Evolutionary conservation across 1,140 invertebrate species (phyloP).

Genomic region (Aplysia californica): DNA sequence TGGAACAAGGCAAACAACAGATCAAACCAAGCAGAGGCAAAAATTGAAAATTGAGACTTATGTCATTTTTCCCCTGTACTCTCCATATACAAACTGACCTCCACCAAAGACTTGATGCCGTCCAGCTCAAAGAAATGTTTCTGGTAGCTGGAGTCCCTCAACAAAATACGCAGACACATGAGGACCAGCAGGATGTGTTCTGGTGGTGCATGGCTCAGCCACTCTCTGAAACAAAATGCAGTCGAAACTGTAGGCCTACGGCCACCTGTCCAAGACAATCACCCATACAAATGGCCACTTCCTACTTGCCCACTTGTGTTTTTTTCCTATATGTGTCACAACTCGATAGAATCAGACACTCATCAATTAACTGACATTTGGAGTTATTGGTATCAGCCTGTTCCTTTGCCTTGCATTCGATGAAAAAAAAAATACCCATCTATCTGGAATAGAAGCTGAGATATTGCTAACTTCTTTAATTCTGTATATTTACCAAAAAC

Average conservation of each 20-base stretch:
- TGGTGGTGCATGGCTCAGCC: conserved; percentile 53
- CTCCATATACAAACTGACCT: conserved; percentile 38
- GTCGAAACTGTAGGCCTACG: neutral
- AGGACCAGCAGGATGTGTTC: conserved; percentile 62
- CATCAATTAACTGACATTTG: too few relatives aligned
- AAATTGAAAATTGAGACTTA: too few relatives aligned
- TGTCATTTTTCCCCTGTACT: too few relatives aligned
- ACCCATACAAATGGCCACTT: neutral
- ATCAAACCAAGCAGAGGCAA: too few relatives aligned
- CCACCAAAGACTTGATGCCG: conserved; percentile 53
- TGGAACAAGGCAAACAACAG: too few relatives aligned
- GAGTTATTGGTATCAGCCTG: too few relatives aligned
- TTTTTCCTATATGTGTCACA: neutral
- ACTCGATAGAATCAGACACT: neutral
- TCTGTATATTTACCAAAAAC: too few relatives aligned
- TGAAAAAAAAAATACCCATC: too few relatives aligned
- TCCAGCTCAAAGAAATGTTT: conserved; percentile 55
- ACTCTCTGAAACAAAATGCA: conserved; percentile 45
- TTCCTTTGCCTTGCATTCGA: too few relatives aligned
- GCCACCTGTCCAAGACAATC: neutral
- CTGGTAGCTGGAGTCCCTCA: conserved; percentile 61
- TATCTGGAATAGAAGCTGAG: too few relatives aligned
- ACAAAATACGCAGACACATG: conserved; percentile 62
- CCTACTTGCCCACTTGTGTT: neutral
- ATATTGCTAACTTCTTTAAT: too few relatives aligned